Base-by-base conservation (phyloP, 2,888 invertebrate species). In the Andrena chrysosceles region DNA sequence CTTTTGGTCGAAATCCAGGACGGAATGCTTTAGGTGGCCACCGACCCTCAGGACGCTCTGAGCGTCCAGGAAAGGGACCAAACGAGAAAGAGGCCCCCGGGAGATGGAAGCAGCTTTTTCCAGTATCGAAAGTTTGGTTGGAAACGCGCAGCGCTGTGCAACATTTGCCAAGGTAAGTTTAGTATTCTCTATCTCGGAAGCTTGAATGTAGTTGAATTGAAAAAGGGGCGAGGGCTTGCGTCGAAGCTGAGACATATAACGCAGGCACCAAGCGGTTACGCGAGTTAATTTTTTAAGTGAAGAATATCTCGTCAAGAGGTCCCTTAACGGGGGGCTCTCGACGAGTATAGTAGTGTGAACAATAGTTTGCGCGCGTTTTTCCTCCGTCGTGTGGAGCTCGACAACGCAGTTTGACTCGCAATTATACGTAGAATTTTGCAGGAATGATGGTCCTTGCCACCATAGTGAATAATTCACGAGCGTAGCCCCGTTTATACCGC, bases 251-350 rank as follows among this genome's bases (percentile, higher is more conserved):
- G 0, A 10, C 10, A 35, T 35, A 35, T 35, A 52, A 7, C 52
- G 52, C 5, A 52, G n/a, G 5, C 16, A n/a, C 52, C 52, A 52
- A 16, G 52, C 52, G 0, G 52, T 52, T 5, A 52, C 52, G 16
- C 1, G 52, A 7, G 2, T 0, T 52, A 52, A 20, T 16, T 7
- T 16, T 2, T 7, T 6, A 16, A 52, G 52, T 0, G 52, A 52
- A 6, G 52, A 52, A 7, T 52, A 52, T 52, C 52, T 52, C 5
- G n/a, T 0, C n/a, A 52, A 20, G 52, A 52, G n/a, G 0, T 52
- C 52, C 1, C n/a, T 5, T 52, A n/a, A 16, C 0, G 52, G n/a
- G n/a, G 0, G 0, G n/a, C 16, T 52, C n/a, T 0, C 0, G n/a
- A 6, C 2, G 0, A n/a, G 52, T 0, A 2, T 2, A 49, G 49